phyloP scores from a whole-genome alignment of 2,888 invertebrate genomes.

The Chymomyza fuscimana region DNA sequence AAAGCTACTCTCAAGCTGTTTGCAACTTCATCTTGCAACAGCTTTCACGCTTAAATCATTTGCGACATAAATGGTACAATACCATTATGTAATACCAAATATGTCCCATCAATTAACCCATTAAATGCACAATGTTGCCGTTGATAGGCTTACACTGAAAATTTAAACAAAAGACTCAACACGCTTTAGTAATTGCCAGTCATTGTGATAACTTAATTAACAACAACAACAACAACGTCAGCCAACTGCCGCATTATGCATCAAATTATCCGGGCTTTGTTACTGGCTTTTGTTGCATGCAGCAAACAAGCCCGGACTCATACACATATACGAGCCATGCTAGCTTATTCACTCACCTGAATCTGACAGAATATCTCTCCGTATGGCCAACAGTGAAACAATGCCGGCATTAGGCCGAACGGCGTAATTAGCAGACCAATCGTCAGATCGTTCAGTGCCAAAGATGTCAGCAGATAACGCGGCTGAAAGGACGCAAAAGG shows the following conservation, averaged over 20 bases:
- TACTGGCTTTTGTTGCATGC: background rate
- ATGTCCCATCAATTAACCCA: background rate
- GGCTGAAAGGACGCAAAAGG: slow-evolving; percentile 82
- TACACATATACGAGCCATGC: background rate
- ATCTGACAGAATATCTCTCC: slow-evolving; percentile 94
- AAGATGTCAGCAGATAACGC: slow-evolving; percentile 90
- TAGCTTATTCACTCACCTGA: slow-evolving; percentile 83
- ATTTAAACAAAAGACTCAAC: slow-evolving; percentile 4
- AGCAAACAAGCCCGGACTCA: background rate
- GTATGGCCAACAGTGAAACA: slow-evolving; percentile 94
- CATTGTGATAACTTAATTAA: slow-evolving; percentile 34
- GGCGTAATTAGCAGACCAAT: slow-evolving; percentile 93
- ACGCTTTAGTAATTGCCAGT: slow-evolving; percentile 19
- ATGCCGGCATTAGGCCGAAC: slow-evolving; percentile 90
- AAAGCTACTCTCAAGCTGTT: background rate
- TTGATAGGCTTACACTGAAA: background rate
- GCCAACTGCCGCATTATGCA: slow-evolving; percentile 5
- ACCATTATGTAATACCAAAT: background rate
- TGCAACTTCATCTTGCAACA: too few relatives aligned
- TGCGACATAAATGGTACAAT: background rate
- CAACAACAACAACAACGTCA: slow-evolving; percentile 6
- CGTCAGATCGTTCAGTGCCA: slow-evolving; percentile 92
- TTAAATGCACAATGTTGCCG: background rate
- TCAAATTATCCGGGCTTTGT: slow-evolving; percentile 26
- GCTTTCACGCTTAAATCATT: background rate